Base-by-base conservation (phyloP, 2,113 vertebrate species). In the Caretta caretta region DNA sequence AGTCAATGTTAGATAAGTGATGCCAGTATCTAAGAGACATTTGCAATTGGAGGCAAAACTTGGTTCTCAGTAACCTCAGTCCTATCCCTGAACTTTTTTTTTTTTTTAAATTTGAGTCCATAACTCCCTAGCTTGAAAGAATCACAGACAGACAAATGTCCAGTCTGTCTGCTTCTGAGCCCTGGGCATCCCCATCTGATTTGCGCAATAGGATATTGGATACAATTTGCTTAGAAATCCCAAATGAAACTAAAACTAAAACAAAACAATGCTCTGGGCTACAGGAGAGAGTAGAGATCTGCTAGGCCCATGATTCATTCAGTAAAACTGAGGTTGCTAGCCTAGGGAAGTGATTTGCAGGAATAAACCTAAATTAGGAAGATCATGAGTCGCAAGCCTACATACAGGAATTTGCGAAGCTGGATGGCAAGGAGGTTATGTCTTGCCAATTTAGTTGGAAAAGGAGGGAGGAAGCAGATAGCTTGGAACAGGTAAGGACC, bases 291-390 rank as follows among this genome's bases (percentile, higher is more conserved):
- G 65, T n/a, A 20, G 93, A 80, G 53, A 89, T 89, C 46, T 22
- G 4, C 53, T 88, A 72, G 78, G 17, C 12, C 82, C 57, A 88
- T 57, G 25, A 75, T 86, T 86, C 72, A 16, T 19, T 83, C 83
- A 51, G 11, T 31, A 46, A 59, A 35, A 89, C 6, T 84, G 81
- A 54, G 62, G 94, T 92, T 5, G 4, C 8, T 92, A 91, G 92
- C 83, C 89, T 94, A 17, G 62, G 90, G 42, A 53, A 86, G 8
- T 87, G 87, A 93, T 90, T 94, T 93, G 95, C 57, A 69, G 85
- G 86, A 97, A 95, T 92, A 93, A 96, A 92, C 93, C 86, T 42
- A 94, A 93, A 95, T 95, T 96, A 96, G 95, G 92, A 90, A 95
- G 85, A 95, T 95, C 92, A 85, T 83, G 89, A 95, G 62, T 88